These are phyloP conservation scores for Perdita meconis DNA, from an alignment of 2,888 invertebrate species.

Conservation along the genomic window DNA sequence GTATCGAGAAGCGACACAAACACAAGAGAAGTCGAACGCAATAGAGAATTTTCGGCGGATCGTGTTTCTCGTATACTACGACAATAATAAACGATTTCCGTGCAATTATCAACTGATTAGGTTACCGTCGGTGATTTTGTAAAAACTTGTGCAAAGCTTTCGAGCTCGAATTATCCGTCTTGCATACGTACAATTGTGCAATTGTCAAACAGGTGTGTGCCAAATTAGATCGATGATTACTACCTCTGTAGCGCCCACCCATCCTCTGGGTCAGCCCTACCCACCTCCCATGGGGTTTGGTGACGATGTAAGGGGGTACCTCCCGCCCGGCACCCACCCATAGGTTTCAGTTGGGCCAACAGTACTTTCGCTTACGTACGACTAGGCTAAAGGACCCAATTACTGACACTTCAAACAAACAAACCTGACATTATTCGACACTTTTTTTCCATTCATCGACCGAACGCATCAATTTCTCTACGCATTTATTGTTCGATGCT, in stretches of 20 bases:
- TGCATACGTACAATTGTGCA: conserved; percentile 66
- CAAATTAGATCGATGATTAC: conserved; percentile 75
- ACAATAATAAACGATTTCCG: conserved; percentile 33
- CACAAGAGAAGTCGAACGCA: conserved; percentile 1
- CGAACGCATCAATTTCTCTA: too few species aligned
- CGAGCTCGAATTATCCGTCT: conserved; percentile 21
- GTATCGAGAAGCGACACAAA: conserved; percentile 44
- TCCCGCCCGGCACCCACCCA: conserved; percentile 84
- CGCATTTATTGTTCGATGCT: too few species aligned
- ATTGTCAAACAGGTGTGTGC: conserved; percentile 65
- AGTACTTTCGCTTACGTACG: conserved; percentile 83
- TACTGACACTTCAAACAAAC: too few species aligned
- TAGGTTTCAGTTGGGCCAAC: conserved; percentile 83
- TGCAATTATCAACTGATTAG: conserved; percentile 42
- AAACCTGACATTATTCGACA: too few species aligned
- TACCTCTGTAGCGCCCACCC: conserved; percentile 82
- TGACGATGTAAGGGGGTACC: conserved; percentile 82
- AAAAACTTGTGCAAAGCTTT: conserved; percentile 45
- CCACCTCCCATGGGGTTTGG: conserved; percentile 83
- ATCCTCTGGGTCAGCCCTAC: conserved; percentile 81
- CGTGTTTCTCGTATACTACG: conserved; percentile 6
- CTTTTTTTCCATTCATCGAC: too few species aligned
- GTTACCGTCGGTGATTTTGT: conserved; percentile 34
- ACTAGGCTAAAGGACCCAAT: too few species aligned
- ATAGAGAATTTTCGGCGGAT: conserved; percentile 13